Conservation (phyloP, 2,113 vertebrate species). For the Spea multiplicata region DNA sequence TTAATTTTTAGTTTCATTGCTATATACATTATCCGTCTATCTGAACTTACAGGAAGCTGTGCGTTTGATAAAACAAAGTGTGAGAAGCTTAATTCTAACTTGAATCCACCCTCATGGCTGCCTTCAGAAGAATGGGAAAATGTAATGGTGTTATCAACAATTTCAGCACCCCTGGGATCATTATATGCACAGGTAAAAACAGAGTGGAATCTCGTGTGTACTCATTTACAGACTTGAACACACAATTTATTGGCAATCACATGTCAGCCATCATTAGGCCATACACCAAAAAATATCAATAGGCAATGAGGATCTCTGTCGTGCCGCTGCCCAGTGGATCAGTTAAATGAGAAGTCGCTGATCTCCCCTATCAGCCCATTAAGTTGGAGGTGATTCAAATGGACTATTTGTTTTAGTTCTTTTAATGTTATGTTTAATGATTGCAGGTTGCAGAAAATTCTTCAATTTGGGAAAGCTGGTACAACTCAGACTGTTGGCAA, state of each 20-base stretch:
- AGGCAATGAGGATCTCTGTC: no score
- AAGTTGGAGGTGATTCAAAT: no score
- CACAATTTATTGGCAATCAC: background rate
- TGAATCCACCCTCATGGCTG: conserved; percentile 19
- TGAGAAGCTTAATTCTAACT: background rate
- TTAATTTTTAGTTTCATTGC: no score
- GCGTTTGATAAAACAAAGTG: conserved; percentile 4
- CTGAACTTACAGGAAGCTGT: background rate
- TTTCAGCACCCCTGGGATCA: background rate
- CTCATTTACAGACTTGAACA: background rate
- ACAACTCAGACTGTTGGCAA: conserved; percentile 12
- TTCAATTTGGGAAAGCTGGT: conserved; percentile 30
- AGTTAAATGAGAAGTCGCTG: no score
- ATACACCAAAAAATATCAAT: background rate
- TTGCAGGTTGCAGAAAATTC: conserved; percentile 26
- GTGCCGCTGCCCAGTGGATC: no score
- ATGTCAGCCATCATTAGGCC: background rate
- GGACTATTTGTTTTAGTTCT: background rate
- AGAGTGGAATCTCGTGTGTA: background rate
- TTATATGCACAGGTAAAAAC: conserved; percentile 24
- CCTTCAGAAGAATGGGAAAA: conserved; percentile 26
- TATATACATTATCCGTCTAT: background rate
- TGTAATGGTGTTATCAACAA: conserved; percentile 19
- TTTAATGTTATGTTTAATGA: background rate
- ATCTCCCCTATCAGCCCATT: no score